These are phyloP conservation scores for Muntiacus muntjak DNA, from an alignment of 2,113 vertebrate species.

Conservation along the genomic window DNA sequence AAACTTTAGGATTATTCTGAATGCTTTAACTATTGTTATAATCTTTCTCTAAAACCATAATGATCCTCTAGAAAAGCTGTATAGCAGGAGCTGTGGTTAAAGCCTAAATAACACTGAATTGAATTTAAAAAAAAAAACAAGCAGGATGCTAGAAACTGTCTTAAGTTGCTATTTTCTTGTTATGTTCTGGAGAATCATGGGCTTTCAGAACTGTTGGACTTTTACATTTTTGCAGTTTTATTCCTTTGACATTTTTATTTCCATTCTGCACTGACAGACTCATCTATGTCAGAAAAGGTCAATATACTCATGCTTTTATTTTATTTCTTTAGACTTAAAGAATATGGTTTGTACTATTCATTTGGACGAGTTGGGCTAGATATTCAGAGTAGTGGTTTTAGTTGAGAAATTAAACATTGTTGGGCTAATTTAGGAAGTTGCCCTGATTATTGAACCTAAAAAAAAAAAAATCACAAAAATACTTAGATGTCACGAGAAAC, in stretches of 20 bases:
- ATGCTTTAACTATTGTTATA: neutral
- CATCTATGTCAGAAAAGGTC: neutral
- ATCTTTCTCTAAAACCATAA: neutral
- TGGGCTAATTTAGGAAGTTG: neutral
- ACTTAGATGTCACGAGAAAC: neutral
- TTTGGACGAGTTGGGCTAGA: neutral
- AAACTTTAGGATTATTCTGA: neutral
- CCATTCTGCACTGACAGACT: neutral
- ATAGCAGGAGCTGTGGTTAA: neutral
- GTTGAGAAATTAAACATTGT: neutral
- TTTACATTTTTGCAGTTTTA: neutral
- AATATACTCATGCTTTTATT: neutral
- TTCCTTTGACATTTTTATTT: conserved; percentile 10
- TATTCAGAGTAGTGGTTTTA: neutral
- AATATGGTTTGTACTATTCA: neutral
- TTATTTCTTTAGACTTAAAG: neutral
- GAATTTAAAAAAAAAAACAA: neutral
- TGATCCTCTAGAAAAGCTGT: neutral
- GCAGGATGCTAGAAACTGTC: neutral
- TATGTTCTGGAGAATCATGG: neutral
- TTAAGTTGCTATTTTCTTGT: neutral
- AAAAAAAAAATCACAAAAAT: neutral
- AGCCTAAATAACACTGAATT: neutral
- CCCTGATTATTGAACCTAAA: neutral
- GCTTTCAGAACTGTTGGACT: neutral